phyloP scores from a whole-genome alignment of 2,113 vertebrate genomes.

The Anthoscopus minutus region DNA sequence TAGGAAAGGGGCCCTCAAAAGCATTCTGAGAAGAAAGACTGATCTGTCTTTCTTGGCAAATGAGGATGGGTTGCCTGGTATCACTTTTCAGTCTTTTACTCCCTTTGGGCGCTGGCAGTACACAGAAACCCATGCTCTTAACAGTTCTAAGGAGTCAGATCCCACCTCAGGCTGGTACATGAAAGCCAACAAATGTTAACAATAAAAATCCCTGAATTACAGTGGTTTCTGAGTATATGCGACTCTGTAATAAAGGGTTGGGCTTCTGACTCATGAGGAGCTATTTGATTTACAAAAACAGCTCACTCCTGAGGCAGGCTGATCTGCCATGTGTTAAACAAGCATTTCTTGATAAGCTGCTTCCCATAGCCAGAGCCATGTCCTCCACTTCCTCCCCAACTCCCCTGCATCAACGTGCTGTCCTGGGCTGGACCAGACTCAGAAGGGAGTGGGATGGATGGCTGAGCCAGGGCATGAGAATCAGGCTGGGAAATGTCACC shows the following conservation, averaged over 20 bases:
- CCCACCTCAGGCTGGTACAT: neutral
- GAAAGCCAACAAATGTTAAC: neutral
- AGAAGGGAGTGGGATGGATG: neutral
- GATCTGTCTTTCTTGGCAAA: neutral
- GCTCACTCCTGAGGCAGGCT: neutral
- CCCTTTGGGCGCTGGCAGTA: neutral
- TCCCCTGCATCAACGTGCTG: rapidly evolving
- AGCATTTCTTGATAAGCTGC: slow-evolving; percentile 22
- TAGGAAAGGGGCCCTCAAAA: neutral
- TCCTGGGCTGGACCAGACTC: neutral
- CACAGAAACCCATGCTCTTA: neutral
- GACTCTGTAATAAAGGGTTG: neutral
- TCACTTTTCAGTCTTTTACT: neutral
- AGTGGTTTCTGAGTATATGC: neutral
- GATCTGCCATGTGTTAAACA: neutral
- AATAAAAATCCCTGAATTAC: neutral
- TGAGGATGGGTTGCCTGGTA: neutral
- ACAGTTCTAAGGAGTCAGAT: neutral
- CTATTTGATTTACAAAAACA: neutral
- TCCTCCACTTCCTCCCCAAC: neutral
- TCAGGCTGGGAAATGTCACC: neutral
- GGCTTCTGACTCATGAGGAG: neutral
- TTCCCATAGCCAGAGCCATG: neutral
- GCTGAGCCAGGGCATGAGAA: neutral
- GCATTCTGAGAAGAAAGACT: neutral